Conservation (phyloP, 2,888 invertebrate species). For the Nomada lathburiana region DNA sequence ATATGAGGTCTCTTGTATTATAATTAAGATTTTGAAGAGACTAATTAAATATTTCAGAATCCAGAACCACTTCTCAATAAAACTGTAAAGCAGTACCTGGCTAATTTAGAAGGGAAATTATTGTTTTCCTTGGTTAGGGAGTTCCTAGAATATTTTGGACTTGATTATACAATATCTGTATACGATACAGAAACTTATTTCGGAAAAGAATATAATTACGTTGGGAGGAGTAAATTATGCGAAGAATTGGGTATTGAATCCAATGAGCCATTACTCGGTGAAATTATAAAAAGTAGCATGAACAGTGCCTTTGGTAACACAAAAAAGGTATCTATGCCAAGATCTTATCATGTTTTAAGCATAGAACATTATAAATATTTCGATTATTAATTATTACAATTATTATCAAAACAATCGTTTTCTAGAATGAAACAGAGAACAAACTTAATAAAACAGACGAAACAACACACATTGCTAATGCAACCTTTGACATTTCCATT, state of each 20-base stretch:
- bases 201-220: conserved; percentile 88
- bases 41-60: conserved; percentile 81
- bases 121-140: conserved; percentile 90
- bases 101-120: conserved; percentile 87
- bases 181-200: conserved; percentile 92
- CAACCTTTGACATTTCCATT: conserved; percentile 81
- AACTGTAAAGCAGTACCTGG: conserved; percentile 86
- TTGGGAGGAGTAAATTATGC: conserved; percentile 85
- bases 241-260: conserved; percentile 82
- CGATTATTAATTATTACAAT: background rate
- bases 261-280: conserved; percentile 81
- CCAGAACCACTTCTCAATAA: conserved; percentile 86
- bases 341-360: background rate
- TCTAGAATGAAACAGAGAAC: conserved; percentile 76
- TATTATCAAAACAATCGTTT: conserved; percentile 24
- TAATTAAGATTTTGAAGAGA: background rate
- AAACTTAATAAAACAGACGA: conserved; percentile 75
- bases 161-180: conserved; percentile 92
- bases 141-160: conserved; percentile 92
- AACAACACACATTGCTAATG: conserved; percentile 76
- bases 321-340: conserved; percentile 75
- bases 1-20: background rate
- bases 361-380: background rate
- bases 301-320: conserved; percentile 79
- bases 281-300: conserved; percentile 81